Percentiles rank a stretch among this genome's conserved stretches.
These are phyloP conservation scores for Trogon surrucura DNA, from an alignment of 2,113 vertebrate genomes.

Conservation along the genomic window DNA sequence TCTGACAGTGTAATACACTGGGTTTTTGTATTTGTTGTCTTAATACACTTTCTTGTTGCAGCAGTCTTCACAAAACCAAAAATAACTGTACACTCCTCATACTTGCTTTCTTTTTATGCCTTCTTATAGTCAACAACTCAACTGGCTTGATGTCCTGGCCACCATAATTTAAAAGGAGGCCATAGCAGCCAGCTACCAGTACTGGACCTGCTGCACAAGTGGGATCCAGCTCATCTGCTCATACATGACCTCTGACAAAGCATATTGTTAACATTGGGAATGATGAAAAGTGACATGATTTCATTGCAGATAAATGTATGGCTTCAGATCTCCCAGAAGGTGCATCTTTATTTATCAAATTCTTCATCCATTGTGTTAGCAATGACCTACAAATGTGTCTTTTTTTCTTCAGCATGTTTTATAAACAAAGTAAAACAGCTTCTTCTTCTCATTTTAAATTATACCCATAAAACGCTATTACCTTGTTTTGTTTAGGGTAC, in stretches of 20 bases:
- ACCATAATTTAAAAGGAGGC: conserved; percentile 1
- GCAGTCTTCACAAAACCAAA: background rate
- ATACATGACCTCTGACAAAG: conserved; percentile 19
- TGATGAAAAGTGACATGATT: conserved; percentile 7
- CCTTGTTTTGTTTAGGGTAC: background rate
- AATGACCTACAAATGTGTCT: background rate
- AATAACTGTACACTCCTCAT: background rate
- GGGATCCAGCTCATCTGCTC: conserved; percentile 9
- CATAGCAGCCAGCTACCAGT: conserved; percentile 1
- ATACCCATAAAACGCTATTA: background rate
- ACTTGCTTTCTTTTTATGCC: conserved; percentile 45
- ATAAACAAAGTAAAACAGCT: background rate
- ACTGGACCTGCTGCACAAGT: conserved; percentile 49
- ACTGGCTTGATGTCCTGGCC: conserved; percentile 23
- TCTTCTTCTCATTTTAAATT: background rate
- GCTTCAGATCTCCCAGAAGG: conserved; percentile 31
- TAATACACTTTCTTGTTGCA: background rate
- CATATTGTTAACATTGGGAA: conserved; percentile 24
- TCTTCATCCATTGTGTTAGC: background rate
- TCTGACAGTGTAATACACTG: background rate
- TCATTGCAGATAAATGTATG: conserved; percentile 37
- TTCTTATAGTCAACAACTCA: conserved; percentile 24
- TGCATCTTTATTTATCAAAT: conserved; percentile 20
- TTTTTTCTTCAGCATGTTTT: background rate
- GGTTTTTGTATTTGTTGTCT: background rate